phyloP scores from a whole-genome alignment of 1,140 invertebrate species.

The Listronotus bonariensis region DNA sequence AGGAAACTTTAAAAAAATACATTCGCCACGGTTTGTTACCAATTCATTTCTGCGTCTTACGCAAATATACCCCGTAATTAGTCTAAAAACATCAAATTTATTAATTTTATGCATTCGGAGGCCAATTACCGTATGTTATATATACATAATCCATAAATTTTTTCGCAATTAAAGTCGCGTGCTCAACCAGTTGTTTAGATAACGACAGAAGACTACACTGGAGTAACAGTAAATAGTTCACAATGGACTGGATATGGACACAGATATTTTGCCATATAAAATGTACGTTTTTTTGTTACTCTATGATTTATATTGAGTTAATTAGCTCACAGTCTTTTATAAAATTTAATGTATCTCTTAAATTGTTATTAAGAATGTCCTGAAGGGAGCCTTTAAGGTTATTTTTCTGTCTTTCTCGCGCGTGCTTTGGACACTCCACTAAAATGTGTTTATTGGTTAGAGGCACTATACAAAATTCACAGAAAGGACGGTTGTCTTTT shows the following conservation, averaged over 20 bases:
- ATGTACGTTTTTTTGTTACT: too few relatives aligned
- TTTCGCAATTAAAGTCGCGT: slow-evolving; percentile 37
- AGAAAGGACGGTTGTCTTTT: too few relatives aligned
- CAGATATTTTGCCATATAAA: slow-evolving; percentile 17
- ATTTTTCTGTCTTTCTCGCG: too few relatives aligned
- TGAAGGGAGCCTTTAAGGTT: too few relatives aligned
- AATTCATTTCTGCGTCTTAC: slow-evolving; percentile 16
- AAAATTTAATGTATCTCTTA: too few relatives aligned
- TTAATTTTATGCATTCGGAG: slow-evolving; percentile 32
- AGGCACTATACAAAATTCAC: too few relatives aligned
- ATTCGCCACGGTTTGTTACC: slow-evolving; percentile 7
- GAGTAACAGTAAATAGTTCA: slow-evolving; percentile 27
- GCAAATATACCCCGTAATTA: slow-evolving; percentile 27
- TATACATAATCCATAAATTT: slow-evolving; percentile 33
- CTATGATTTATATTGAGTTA: too few relatives aligned
- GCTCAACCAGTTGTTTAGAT: slow-evolving; percentile 36
- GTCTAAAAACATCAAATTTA: slow-evolving; percentile 29
- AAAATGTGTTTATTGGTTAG: too few relatives aligned
- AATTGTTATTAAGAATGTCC: too few relatives aligned
- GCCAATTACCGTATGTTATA: slow-evolving; percentile 33
- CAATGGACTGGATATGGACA: not conserved
- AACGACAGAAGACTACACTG: slow-evolving; percentile 29
- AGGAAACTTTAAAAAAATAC: slow-evolving; percentile 4
- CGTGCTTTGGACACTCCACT: too few relatives aligned
- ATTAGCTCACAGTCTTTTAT: too few relatives aligned